These are phyloP conservation scores for Acanthococcus lagerstroemiae DNA, from an alignment of 2,888 invertebrate genomes.

Conservation along the genomic window DNA sequence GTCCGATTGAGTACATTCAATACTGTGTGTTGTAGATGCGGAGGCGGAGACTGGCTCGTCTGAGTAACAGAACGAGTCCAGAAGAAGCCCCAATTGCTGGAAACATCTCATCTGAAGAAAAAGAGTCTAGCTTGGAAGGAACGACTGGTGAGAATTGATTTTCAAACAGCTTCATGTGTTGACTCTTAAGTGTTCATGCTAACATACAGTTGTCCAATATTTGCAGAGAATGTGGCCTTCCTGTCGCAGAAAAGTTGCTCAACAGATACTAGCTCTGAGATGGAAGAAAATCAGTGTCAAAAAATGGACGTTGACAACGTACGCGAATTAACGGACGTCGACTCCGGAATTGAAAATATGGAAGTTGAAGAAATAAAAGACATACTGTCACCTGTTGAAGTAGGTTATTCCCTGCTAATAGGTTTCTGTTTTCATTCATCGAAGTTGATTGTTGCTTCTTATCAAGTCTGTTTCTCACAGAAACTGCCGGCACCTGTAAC, in stretches of 20 bases:
- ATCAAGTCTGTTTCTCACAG: too few relatives aligned
- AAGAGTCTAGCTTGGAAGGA: neutral
- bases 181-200: neutral
- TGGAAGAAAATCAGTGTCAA: neutral
- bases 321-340: slow-evolving; percentile 46
- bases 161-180: neutral
- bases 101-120: neutral
- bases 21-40: slow-evolving; percentile 1
- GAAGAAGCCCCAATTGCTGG: neutral
- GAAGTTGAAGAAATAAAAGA: slow-evolving; percentile 49
- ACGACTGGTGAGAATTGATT: neutral
- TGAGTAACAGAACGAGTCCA: neutral
- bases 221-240: neutral
- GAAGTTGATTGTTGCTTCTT: neutral
- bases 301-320: slow-evolving; percentile 18
- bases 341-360: slow-evolving; percentile 67
- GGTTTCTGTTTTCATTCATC: too few relatives aligned
- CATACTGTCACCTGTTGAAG: slow-evolving; percentile 9
- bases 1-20: neutral
- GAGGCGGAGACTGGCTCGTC: slow-evolving; percentile 17
- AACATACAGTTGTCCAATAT: neutral
- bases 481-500: slow-evolving; percentile 1
- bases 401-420: neutral
- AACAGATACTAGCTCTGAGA: neutral
- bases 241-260: neutral